Base-by-base conservation (phyloP, 2,888 invertebrate species). In the Rugalucina vietnamica region DNA sequence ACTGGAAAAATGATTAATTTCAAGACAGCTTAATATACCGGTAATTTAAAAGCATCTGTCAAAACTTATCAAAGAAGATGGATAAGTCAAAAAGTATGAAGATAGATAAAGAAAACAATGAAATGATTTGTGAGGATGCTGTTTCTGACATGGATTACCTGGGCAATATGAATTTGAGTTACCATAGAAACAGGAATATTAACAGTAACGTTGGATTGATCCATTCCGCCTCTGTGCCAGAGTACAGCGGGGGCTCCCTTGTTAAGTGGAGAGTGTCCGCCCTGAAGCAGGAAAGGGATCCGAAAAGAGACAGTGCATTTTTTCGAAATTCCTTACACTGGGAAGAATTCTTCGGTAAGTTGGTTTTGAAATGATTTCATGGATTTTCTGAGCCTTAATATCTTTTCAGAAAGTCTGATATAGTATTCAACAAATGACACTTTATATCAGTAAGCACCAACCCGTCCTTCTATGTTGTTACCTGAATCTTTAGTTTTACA, bases 261-360 rank as follows among this genome's bases (percentile, higher is more conserved):
- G 49, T 82, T 14, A 79, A 82, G 65, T 87, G 87, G 87, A 70
- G 84, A 37, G 36, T 80, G 39, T 74, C 76, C 5, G 54, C 71
- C 5, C 21, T 70, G 27, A 77, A 37, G 43, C 74, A 75, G 57
- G 57, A 69, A 27, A 69, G 54, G 18, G 79, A 57, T 37, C 65
- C 39, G 4, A 86, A 79, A n/a, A 43, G 81, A 34, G 72, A 75
- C 18, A 81, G 72, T 32, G 54, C 75, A 1, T 37, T 36, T 1
- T 76, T 78, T 27, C 76, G 87, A 36, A 82, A 82, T 50, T 87
- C 87, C 0, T 65, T 87, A 10, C 87, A 87, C 72, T 87, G 87
- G 87, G 87, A 87, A 54, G 87, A 87, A 70, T 84, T 87, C 73
- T 87, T 87, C 69, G 87, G 87, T 87, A 84, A 84, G 65, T 65